Percentiles rank a stretch among this genome's conserved stretches.
These are phyloP conservation scores for Caenorhabditis sinica DNA, from an alignment of 2,888 invertebrate genomes.

Conservation along the genomic window DNA sequence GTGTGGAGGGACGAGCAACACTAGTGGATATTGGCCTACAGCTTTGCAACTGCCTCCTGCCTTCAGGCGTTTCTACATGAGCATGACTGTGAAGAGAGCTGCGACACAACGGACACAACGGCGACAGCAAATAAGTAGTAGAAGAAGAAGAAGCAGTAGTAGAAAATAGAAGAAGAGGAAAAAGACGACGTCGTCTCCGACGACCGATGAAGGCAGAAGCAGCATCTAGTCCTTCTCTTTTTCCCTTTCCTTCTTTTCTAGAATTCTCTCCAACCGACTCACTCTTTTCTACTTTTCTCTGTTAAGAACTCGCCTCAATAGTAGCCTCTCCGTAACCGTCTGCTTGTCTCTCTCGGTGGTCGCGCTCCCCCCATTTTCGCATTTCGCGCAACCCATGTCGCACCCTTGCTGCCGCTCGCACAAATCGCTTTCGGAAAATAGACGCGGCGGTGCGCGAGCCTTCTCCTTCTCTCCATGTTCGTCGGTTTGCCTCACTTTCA, in stretches of 20 bases:
- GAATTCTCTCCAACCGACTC: conserved; percentile 18
- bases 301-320: conserved; percentile 50
- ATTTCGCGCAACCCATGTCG: conserved; percentile 63
- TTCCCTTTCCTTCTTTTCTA: background rate
- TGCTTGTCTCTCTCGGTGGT: conserved; percentile 50
- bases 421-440: conserved; percentile 63
- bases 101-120: conserved; percentile 30
- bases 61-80: conserved; percentile 61
- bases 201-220: conserved; percentile 50
- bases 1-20: conserved; percentile 57
- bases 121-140: conserved; percentile 16
- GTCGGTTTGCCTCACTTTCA: conserved; percentile 9
- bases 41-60: conserved; percentile 62
- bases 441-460: conserved; percentile 57
- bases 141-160: conserved; percentile 21
- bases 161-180: conserved; percentile 9
- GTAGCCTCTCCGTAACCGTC: conserved; percentile 54
- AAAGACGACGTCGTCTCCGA: conserved; percentile 19
- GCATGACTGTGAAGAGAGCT: conserved; percentile 58
- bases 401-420: conserved; percentile 61
- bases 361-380: conserved; percentile 53
- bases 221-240: conserved; percentile 48
- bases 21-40: conserved; percentile 64
- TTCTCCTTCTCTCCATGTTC: conserved; percentile 25
- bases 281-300: conserved; percentile 30